Base-by-base conservation (phyloP, 2,113 vertebrate species). In the Columba janthina region DNA sequence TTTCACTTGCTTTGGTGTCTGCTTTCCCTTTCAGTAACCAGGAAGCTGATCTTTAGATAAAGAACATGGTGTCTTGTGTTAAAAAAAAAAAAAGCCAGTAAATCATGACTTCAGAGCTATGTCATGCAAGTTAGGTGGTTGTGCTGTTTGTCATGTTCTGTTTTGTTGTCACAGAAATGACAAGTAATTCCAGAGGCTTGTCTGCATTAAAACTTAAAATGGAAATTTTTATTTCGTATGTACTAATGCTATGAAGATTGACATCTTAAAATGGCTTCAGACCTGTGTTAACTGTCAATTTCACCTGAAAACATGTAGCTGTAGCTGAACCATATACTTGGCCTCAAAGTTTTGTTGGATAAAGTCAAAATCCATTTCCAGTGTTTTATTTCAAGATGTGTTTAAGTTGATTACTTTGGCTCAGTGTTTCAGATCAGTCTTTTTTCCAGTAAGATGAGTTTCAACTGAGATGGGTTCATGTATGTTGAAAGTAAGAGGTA, bases 321-420 rank as follows among this genome's bases (percentile, higher is more conserved):
- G 34, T 24, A 18, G n/a, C 17, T 51, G 51, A n/a, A 12, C 50
- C 5, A 0, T 58, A 0, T 8, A 0, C 18, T 46, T 70, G 0
- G 14, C 40, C 29, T 24, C 44, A 29, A 1, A n/a, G 9, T 7
- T 56, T 51, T 11, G 14, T 51, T 38, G 29, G 61, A 11, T 16
- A 3, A 48, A 76, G 42, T 50, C 29, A 19, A 19, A 61, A 56
- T 38, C 19, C 14, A 0, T 71, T 73, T 22, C 32, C 3, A 1
- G 9, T n/a, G 9, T 26, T 83, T 13, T 19, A n/a, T 80, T 90
- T 58, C 46, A 38, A 42, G 50, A 15, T 3, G 1, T 1, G 1
- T 14, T 2, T 26, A 40, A 87, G 17, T 26, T 26, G 13, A 26
- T 57, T 72, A 29, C 51, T 64, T 56, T 64, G 42, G 12, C 44